A percentile compares a stretch with the other conserved stretches of the same genome.
Conservation (phyloP, 2,797 vertebrate species). For the Erethizon dorsatum region DNA sequence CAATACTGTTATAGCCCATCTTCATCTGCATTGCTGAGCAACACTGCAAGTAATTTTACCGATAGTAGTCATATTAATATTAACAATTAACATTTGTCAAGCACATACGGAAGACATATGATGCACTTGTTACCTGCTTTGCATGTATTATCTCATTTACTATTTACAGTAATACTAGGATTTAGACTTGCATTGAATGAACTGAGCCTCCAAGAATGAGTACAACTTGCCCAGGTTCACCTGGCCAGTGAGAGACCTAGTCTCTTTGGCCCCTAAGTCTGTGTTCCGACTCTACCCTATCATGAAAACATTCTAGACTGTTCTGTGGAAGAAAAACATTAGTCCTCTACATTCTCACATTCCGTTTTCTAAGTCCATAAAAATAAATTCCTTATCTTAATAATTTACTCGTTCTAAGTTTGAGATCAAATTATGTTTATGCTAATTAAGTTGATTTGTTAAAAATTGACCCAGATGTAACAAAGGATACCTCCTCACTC, state of each 20-base stretch:
- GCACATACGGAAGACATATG: neutral
- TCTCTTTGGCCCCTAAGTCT: neutral
- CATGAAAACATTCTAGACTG: neutral
- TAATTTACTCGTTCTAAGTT: neutral
- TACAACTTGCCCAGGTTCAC: neutral
- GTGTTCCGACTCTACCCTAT: neutral
- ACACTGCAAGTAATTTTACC: neutral
- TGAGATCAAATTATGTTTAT: neutral
- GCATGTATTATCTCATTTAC: neutral
- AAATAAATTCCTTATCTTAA: slow-evolving; percentile 3
- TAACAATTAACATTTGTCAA: neutral
- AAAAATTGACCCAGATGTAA: neutral
- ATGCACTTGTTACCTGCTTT: neutral
- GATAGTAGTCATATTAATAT: too few relatives aligned
- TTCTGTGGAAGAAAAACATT: neutral
- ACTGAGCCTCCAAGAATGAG: neutral
- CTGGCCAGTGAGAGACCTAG: neutral
- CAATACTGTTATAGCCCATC: neutral
- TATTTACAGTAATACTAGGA: neutral
- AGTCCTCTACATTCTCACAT: neutral
- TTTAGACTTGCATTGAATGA: neutral
- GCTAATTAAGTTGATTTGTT: slow-evolving; percentile 57
- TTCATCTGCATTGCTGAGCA: slow-evolving; percentile 16
- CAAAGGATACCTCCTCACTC: neutral
- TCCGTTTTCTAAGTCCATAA: neutral